Conservation (phyloP, 2,888 invertebrate species). For the Entomobrya proxima region DNA sequence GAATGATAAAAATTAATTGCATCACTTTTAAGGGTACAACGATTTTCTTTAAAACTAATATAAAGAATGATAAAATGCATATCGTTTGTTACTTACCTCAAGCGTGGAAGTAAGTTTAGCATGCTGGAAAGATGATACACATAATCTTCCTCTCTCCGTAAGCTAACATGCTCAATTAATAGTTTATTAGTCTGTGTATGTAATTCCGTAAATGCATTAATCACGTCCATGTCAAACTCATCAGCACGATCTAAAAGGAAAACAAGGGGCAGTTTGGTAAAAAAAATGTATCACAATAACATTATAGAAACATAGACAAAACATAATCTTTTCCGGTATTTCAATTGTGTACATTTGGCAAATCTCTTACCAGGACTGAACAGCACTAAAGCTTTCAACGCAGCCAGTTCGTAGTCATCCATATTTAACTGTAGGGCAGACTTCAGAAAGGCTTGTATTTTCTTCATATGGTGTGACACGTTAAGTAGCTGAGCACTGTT, state of each 20-base stretch:
- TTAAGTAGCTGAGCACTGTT: constrained; percentile 67
- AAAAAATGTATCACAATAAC: not conserved
- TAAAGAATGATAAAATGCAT: no score
- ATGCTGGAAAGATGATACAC: constrained; percentile 67
- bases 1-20: not conserved
- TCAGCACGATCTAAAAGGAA: constrained; percentile 67
- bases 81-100: constrained; percentile 69
- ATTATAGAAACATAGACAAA: not conserved
- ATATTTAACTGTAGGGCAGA: constrained; percentile 77
- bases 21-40: no score
- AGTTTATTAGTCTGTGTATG: constrained; percentile 67
- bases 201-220: constrained; percentile 70
- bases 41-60: no score
- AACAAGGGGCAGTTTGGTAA: not conserved
- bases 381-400: constrained; percentile 88
- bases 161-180: constrained; percentile 69
- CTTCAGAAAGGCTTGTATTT: constrained; percentile 71
- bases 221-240: constrained; percentile 67
- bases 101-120: constrained; percentile 71
- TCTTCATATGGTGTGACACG: constrained; percentile 70
- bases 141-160: constrained; percentile 64
- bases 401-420: constrained; percentile 91
- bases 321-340: no score
- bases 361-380: constrained; percentile 85
- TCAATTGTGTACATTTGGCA: no score